phyloP scores from a whole-genome alignment of 2,888 invertebrate genomes.

The Junonia oenone region DNA sequence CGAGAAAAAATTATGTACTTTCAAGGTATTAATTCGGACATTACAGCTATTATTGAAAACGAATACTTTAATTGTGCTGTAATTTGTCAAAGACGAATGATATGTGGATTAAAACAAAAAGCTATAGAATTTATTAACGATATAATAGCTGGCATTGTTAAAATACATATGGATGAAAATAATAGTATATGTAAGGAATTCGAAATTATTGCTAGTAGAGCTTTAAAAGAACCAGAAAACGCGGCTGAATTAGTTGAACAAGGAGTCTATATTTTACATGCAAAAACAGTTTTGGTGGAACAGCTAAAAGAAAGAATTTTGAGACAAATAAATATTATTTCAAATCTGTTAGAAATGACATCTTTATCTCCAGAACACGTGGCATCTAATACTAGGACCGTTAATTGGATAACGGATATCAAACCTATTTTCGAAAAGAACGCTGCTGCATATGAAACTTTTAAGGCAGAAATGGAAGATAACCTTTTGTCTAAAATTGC shows the following conservation, averaged over 20 bases:
- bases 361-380: constrained; percentile 87
- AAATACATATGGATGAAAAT: constrained; percentile 83
- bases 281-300: constrained; percentile 85
- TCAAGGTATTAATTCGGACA: constrained; percentile 78
- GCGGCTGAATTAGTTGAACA: constrained; percentile 90
- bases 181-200: constrained; percentile 85
- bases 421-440: constrained; percentile 90
- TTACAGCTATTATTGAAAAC: constrained; percentile 81
- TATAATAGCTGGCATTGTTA: constrained; percentile 82
- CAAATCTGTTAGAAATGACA: constrained; percentile 87
- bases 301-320: constrained; percentile 85
- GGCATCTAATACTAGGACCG: constrained; percentile 87
- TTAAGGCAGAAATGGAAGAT: constrained; percentile 92
- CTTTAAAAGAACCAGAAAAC: constrained; percentile 85
- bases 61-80: constrained; percentile 84
- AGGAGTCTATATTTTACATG: constrained; percentile 89
- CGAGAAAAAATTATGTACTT: constrained; percentile 82
- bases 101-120: constrained; percentile 79
- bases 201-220: constrained; percentile 83
- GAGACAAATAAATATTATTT: constrained; percentile 82
- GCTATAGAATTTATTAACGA: constrained; percentile 79
- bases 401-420: constrained; percentile 90
- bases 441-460: constrained; percentile 87
- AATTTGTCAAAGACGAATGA: constrained; percentile 82
- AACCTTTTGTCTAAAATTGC: constrained; percentile 83